These are phyloP conservation scores for Montipora foliosa DNA, from an alignment of 64 coral and sea anemone species.

Conservation along the genomic window DNA sequence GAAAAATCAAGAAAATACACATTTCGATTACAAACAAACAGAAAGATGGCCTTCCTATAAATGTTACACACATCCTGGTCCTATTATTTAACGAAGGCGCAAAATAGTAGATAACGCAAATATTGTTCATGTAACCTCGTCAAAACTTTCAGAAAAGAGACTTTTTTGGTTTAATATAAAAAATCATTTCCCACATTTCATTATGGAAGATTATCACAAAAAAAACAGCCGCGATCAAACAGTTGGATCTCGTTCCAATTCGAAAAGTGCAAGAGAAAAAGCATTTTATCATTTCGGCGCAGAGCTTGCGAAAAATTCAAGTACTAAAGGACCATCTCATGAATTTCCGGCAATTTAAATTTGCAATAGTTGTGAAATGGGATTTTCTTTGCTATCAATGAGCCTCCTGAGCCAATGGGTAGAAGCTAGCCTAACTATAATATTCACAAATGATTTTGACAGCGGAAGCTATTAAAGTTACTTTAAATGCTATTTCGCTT, in stretches of 20 bases:
- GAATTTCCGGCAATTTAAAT: slow-evolving; percentile 54
- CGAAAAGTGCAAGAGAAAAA: too few relatives aligned
- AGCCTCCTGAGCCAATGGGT: slow-evolving; percentile 3
- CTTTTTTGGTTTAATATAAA: too few relatives aligned
- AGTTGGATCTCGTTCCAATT: too few relatives aligned
- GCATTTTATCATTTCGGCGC: background rate
- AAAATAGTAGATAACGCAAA: too few relatives aligned
- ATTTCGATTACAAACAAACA: background rate
- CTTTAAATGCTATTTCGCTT: background rate
- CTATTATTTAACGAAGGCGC: too few relatives aligned
- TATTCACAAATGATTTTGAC: background rate
- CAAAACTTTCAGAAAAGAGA: background rate
- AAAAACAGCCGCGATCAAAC: too few relatives aligned
- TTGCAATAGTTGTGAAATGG: slow-evolving; percentile 28
- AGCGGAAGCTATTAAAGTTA: slow-evolving; percentile 8
- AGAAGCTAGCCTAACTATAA: slow-evolving; percentile 13
- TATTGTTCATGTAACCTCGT: background rate
- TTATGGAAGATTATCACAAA: too few relatives aligned
- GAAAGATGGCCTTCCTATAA: background rate
- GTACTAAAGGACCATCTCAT: background rate
- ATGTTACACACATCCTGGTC: background rate
- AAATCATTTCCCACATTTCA: too few relatives aligned
- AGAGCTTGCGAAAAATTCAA: background rate
- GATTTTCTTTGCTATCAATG: background rate
- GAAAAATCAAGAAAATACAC: background rate